Conservation (phyloP, 2,113 vertebrate genomes). For the Xiphorhynchus elegans region DNA sequence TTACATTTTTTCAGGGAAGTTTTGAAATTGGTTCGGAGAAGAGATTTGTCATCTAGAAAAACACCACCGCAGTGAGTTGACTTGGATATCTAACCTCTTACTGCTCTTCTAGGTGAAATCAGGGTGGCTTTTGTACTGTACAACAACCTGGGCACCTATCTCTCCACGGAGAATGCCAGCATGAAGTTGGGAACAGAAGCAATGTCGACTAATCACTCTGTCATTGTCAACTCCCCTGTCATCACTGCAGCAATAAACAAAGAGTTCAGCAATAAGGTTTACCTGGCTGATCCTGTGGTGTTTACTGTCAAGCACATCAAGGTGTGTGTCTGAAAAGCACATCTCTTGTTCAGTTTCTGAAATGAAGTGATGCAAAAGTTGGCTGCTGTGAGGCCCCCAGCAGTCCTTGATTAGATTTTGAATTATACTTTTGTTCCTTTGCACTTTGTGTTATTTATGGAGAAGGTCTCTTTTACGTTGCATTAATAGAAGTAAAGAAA, state of each 20-base stretch:
- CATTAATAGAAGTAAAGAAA: slow-evolving; percentile 33
- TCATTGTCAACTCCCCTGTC: slow-evolving; percentile 96
- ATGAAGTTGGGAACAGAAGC: slow-evolving; percentile 93
- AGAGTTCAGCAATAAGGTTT: slow-evolving; percentile 95
- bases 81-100: neutral
- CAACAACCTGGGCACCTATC: slow-evolving; percentile 93
- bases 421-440: slow-evolving; percentile 39
- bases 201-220: slow-evolving; percentile 92
- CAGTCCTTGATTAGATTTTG: slow-evolving; percentile 42
- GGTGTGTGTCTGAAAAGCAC: slow-evolving; percentile 72
- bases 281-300: slow-evolving; percentile 94
- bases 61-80: too few species aligned
- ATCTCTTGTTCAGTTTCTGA: neutral
- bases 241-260: slow-evolving; percentile 98
- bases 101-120: slow-evolving; percentile 87
- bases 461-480: neutral
- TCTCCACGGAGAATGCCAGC: slow-evolving; percentile 97
- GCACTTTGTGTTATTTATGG: slow-evolving; percentile 46
- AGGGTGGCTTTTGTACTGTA: slow-evolving; percentile 96
- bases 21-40: neutral
- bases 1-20: neutral
- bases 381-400: neutral
- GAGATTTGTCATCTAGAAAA: neutral
- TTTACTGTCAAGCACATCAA: slow-evolving; percentile 95
- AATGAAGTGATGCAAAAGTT: neutral